Evolutionary conservation across 2,888 invertebrate species (phyloP).

Genomic region (Mythimna lalbum): DNA sequence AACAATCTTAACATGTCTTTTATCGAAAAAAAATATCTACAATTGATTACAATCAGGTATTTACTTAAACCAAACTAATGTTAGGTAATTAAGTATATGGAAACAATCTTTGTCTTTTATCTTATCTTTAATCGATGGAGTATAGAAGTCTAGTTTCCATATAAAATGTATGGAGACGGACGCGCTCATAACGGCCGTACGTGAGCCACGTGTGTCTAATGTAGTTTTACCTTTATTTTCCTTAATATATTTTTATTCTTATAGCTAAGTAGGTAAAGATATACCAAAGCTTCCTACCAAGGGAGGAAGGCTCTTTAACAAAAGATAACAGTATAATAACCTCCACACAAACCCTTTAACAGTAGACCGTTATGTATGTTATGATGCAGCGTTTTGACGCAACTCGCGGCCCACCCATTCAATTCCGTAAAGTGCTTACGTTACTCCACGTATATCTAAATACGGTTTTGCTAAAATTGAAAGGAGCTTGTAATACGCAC

Average conservation of each 20-base stretch:
- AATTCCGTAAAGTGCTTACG: constrained; percentile 66
- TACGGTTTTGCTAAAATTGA: constrained; percentile 25
- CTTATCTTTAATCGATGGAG: too few relatives aligned
- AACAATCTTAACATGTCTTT: too few relatives aligned
- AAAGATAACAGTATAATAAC: constrained; percentile 47
- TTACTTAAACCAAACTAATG: too few relatives aligned
- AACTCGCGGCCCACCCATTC: constrained; percentile 56
- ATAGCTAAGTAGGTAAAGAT: not conserved
- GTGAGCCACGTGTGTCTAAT: too few relatives aligned
- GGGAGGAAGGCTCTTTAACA: not conserved
- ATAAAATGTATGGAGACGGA: too few relatives aligned
- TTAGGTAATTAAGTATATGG: too few relatives aligned
- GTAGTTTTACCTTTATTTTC: not conserved
- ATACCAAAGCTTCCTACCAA: not conserved
- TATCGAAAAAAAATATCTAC: too few relatives aligned
- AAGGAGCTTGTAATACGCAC: not conserved
- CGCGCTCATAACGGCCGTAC: too few relatives aligned
- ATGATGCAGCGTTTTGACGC: constrained; percentile 60
- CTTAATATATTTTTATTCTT: not conserved
- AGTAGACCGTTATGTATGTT: constrained; percentile 64
- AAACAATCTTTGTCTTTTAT: too few relatives aligned
- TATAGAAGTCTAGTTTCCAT: too few relatives aligned
- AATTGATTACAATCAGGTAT: too few relatives aligned
- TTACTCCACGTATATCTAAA: constrained; percentile 51
- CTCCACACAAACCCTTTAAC: constrained; percentile 54